These are phyloP conservation scores for Henricia sp. DNA, from an alignment of 53 echinoderm and acorn worm genomes.

Conservation along the genomic window DNA sequence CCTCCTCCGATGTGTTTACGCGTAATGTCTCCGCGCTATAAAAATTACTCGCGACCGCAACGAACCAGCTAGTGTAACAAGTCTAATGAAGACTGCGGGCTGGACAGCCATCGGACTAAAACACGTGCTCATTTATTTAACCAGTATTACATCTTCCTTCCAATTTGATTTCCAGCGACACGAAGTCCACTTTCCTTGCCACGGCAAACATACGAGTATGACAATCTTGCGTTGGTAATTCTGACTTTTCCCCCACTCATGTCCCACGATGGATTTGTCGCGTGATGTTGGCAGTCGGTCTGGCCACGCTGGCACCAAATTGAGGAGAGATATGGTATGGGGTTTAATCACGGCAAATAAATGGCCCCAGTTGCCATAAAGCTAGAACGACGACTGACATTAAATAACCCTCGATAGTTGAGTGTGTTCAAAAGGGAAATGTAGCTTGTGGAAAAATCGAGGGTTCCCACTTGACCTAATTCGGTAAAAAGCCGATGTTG, in stretches of 20 bases:
- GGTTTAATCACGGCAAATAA: constrained; percentile 49
- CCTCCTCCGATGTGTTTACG: constrained; percentile 20
- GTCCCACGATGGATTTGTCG: not conserved
- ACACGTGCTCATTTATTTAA: constrained; percentile 35
- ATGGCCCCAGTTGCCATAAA: not conserved
- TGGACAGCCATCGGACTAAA: not conserved
- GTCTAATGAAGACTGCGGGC: not conserved
- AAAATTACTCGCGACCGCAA: not conserved
- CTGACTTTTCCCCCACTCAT: not conserved
- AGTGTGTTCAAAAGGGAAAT: not conserved
- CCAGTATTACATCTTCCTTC: not conserved
- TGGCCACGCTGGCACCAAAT: constrained; percentile 22
- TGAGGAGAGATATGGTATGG: constrained; percentile 7
- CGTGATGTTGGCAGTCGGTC: not conserved
- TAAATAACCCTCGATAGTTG: constrained; percentile 10
- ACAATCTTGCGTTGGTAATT: not conserved
- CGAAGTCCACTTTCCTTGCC: constrained; percentile 17
- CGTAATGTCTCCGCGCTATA: constrained; percentile 3
- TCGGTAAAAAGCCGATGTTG: too few relatives aligned
- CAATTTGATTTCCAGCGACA: constrained; percentile 51
- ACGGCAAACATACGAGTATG: constrained; percentile 46
- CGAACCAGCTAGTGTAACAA: constrained; percentile 3
- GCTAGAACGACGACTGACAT: constrained; percentile 21
- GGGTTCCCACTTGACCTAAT: constrained; percentile 12
- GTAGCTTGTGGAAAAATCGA: not conserved